Conservation (phyloP, 2,113 vertebrate species). For the Zapornia atra region DNA sequence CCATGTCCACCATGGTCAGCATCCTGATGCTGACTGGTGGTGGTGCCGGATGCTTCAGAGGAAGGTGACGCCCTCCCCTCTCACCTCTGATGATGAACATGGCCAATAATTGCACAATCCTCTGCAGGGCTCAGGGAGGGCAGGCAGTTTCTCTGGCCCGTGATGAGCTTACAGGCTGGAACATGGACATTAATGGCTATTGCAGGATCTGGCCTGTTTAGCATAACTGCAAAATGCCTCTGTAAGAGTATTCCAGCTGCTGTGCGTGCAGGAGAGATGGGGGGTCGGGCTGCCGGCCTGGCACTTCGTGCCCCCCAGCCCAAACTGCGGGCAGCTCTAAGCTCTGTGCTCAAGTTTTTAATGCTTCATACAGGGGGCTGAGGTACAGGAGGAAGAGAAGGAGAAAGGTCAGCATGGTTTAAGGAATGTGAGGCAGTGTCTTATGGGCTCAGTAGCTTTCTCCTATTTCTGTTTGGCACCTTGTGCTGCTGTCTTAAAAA, state of each 20-base stretch:
- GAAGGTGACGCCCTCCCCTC: slow-evolving; percentile 61
- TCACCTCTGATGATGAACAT: neutral
- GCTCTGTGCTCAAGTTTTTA: neutral
- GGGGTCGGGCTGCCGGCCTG: neutral
- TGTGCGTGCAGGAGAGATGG: neutral
- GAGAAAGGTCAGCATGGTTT: neutral
- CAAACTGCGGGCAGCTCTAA: neutral
- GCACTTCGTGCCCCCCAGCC: neutral
- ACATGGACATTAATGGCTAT: neutral
- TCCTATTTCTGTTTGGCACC: neutral
- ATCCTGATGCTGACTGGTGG: neutral
- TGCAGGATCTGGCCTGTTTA: neutral
- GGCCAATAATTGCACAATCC: neutral
- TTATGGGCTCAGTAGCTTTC: neutral
- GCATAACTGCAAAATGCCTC: neutral
- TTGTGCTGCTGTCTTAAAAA: neutral
- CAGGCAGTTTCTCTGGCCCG: neutral
- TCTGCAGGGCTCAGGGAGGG: neutral
- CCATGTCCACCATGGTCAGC: neutral
- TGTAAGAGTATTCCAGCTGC: neutral
- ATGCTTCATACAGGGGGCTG: neutral
- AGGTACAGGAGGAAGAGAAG: neutral
- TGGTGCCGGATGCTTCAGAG: slow-evolving; percentile 32
- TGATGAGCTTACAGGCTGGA: neutral
- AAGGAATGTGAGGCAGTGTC: neutral